phyloP scores from a whole-genome alignment of 2,888 invertebrate species.

The Tholera decimalis region DNA sequence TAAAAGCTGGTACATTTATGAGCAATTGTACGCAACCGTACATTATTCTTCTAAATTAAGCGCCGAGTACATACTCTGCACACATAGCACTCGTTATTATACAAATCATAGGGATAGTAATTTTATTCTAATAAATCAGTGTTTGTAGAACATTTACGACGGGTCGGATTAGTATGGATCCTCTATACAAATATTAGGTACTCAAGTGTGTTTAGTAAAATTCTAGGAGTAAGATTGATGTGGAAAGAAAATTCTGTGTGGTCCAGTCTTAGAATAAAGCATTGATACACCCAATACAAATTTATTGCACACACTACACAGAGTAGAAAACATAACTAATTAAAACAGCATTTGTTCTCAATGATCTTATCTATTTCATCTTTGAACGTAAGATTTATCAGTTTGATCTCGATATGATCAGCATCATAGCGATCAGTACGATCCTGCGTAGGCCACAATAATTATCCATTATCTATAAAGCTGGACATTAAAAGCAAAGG shows the following conservation, averaged over 20 bases:
- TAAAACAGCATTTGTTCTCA: background rate
- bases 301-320: no score
- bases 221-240: background rate
- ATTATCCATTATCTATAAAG: slow-evolving; percentile 59
- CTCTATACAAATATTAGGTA: no score
- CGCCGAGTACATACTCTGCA: no score
- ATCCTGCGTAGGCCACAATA: slow-evolving; percentile 57
- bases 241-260: background rate
- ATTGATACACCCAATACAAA: background rate
- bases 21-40: background rate
- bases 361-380: slow-evolving; percentile 27
- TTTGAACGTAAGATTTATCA: slow-evolving; percentile 49
- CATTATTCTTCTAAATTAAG: no score
- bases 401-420: slow-evolving; percentile 41
- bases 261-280: background rate
- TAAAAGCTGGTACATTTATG: background rate
- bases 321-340: background rate
- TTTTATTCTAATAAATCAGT: no score
- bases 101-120: no score
- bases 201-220: no score
- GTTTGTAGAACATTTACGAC: no score
- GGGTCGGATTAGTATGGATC: no score
- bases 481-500: slow-evolving; percentile 54
- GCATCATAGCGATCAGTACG: slow-evolving; percentile 38
- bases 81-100: no score